Percentiles rank a stretch among this genome's conserved stretches.
These are phyloP conservation scores for Cyclargus thomasi DNA, from an alignment of 1,140 invertebrate genomes.

Conservation along the genomic window DNA sequence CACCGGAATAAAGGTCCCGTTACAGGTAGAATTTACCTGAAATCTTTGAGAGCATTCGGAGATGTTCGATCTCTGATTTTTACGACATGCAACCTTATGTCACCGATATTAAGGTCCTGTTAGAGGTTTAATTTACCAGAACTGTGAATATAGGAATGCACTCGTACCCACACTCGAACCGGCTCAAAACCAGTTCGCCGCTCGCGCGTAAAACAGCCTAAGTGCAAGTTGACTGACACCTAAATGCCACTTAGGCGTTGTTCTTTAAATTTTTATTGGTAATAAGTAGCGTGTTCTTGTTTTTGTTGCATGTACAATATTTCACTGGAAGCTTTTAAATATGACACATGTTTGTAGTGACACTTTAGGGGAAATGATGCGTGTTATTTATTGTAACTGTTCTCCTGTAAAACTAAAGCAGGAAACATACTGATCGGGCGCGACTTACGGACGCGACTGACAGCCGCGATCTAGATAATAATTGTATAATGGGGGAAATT, in stretches of 20 bases:
- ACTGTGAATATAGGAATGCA: conserved; percentile 66
- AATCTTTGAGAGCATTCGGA: background rate
- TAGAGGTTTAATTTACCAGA: background rate
- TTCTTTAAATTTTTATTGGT: conserved; percentile 68
- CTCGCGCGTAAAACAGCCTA: conserved; percentile 44
- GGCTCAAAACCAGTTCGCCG: conserved; percentile 62
- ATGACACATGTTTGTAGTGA: conserved; percentile 17
- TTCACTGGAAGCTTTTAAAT: conserved; percentile 18
- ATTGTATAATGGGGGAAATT: too few relatives aligned
- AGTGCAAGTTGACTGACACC: conserved; percentile 67
- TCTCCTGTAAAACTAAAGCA: too few relatives aligned
- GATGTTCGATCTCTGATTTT: background rate
- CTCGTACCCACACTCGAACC: conserved; percentile 63
- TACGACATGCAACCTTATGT: too few relatives aligned
- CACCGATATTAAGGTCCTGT: too few relatives aligned
- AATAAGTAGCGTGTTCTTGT: conserved; percentile 59
- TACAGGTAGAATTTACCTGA: background rate
- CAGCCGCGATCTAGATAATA: too few relatives aligned
- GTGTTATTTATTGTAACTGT: background rate
- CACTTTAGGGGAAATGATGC: background rate
- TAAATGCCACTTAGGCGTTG: conserved; percentile 66
- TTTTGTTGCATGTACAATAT: conserved; percentile 25
- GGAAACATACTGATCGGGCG: too few relatives aligned
- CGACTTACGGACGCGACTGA: too few relatives aligned
- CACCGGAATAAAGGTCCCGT: too few relatives aligned